A percentile compares a stretch with the other conserved stretches of the same genome.
These are phyloP conservation scores for Cavia aperea DNA, from an alignment of 2,113 vertebrate genomes.

Conservation along the genomic window DNA sequence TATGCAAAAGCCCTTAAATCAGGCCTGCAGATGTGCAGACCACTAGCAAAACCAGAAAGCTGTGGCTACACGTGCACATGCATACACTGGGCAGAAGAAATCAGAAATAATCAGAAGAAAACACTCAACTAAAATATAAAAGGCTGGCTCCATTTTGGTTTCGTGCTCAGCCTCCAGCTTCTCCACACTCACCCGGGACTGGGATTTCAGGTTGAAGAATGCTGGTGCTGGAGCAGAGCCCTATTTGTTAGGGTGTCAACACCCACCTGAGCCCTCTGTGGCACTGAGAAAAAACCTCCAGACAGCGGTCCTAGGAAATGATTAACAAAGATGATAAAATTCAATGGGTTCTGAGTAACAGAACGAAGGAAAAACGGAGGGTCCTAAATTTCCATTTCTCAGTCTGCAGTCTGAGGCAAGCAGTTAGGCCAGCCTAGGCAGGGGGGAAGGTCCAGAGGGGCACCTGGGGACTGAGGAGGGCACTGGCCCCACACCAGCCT, in stretches of 20 bases:
- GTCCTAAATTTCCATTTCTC: neutral
- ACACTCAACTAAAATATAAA: neutral
- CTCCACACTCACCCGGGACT: too few species aligned
- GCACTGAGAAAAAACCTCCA: neutral
- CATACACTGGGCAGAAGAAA: neutral
- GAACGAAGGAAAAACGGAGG: neutral
- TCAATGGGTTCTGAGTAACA: neutral
- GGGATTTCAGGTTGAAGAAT: neutral
- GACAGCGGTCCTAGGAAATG: neutral
- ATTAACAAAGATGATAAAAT: neutral
- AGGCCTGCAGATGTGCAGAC: neutral
- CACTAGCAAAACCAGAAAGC: neutral
- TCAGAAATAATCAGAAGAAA: neutral
- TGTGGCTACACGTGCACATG: neutral
- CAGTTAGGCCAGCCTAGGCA: accelerated
- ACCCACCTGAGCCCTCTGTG: neutral
- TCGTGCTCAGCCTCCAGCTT: neutral
- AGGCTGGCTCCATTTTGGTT: neutral
- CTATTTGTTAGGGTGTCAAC: neutral
- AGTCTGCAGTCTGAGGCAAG: neutral
- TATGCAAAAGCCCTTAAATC: neutral
- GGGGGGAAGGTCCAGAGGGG: neutral
- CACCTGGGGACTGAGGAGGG: neutral
- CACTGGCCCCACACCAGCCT: neutral
- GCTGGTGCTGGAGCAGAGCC: neutral